A percentile compares a stretch with the other conserved stretches of the same genome.
Conservation (phyloP, 2,113 vertebrate species). For the Irena cyanogastra region DNA sequence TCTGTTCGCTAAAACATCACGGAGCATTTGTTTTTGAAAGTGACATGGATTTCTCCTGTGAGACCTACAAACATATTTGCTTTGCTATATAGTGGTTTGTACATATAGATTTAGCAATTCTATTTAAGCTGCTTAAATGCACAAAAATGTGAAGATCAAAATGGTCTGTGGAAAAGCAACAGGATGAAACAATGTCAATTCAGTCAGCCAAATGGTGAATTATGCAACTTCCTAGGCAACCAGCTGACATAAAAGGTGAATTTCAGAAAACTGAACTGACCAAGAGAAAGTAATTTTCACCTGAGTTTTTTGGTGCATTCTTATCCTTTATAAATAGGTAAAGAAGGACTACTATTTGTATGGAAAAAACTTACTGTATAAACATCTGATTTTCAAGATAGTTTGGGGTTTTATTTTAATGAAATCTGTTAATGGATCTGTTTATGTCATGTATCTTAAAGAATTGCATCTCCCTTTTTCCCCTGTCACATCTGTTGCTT, state of each 20-base stretch:
- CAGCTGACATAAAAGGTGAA: neutral
- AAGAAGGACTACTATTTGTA: constrained; percentile 5
- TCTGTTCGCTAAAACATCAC: neutral
- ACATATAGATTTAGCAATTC: constrained; percentile 20
- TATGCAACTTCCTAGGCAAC: neutral
- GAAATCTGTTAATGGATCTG: neutral
- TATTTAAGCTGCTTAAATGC: constrained; percentile 44
- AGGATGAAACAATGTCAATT: neutral
- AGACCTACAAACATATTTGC: constrained; percentile 17
- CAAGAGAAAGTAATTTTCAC: neutral
- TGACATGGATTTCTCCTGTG: constrained; percentile 2
- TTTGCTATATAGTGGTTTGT: constrained; percentile 3
- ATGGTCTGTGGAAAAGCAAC: constrained; percentile 35
- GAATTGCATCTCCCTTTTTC: neutral
- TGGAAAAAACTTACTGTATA: neutral
- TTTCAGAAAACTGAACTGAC: constrained; percentile 28
- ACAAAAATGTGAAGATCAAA: constrained; percentile 41
- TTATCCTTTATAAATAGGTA: neutral
- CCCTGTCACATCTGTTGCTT: neutral
- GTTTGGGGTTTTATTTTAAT: neutral
- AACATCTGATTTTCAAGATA: neutral
- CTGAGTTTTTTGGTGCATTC: neutral
- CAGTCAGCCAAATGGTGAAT: neutral
- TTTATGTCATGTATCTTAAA: constrained; percentile 21
- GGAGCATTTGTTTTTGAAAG: neutral